phyloP scores from a whole-genome alignment of 1,140 invertebrate genomes.

The Sinella curviseta region DNA sequence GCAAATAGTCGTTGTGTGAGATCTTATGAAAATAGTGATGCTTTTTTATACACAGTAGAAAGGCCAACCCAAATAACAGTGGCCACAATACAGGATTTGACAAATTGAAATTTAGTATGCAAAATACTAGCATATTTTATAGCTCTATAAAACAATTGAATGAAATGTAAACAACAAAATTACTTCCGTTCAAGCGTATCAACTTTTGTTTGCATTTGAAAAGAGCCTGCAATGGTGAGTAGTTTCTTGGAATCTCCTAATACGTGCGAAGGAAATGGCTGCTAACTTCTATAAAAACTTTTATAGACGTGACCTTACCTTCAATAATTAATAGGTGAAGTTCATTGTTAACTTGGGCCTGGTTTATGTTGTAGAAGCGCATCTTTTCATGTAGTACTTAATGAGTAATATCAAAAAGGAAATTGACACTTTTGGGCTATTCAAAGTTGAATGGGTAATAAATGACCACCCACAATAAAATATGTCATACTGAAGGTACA shows the following conservation, averaged over 20 bases:
- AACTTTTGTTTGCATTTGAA: not conserved
- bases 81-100: not conserved
- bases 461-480: conserved; percentile 11
- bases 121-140: conserved; percentile 1
- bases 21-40: no score
- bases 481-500: not conserved
- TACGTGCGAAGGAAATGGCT: no score
- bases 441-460: no score
- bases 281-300: no score
- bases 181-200: not conserved
- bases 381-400: not conserved
- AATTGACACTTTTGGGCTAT: not conserved
- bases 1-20: no score
- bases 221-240: no score
- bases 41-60: not conserved
- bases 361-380: not conserved
- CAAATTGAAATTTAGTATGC: not conserved
- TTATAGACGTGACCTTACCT: no score
- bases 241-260: not conserved
- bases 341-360: not conserved
- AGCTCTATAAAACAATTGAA: not conserved
- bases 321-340: conserved; percentile 9
- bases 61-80: not conserved
- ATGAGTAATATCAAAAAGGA: not conserved
- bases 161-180: no score